Conservation (phyloP, 2,113 vertebrate genomes). For the Xyliphius kryptos region DNA sequence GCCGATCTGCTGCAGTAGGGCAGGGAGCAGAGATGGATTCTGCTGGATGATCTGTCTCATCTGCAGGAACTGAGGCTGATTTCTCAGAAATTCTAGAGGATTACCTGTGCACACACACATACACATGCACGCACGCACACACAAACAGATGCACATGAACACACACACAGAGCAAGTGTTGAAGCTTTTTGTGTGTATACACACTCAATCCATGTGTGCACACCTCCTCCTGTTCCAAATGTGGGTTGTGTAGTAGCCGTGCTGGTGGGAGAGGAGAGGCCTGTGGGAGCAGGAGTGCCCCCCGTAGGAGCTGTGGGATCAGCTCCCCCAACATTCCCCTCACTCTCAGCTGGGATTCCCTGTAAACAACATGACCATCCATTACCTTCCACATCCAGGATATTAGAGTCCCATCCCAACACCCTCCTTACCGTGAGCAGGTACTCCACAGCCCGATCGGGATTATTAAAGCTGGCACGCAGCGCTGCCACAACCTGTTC, state of each 20-base stretch:
- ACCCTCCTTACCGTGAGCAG: slow-evolving; percentile 79
- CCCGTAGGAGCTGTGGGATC: slow-evolving; percentile 58
- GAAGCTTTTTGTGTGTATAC: neutral
- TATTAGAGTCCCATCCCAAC: neutral
- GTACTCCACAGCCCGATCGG: slow-evolving; percentile 93
- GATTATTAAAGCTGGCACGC: slow-evolving; percentile 95
- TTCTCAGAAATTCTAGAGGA: slow-evolving; percentile 88
- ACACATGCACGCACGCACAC: neutral
- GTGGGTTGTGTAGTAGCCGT: slow-evolving; percentile 66
- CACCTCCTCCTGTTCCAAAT: slow-evolving; percentile 49
- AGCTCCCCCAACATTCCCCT: slow-evolving; percentile 59
- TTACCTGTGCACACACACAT: slow-evolving; percentile 64
- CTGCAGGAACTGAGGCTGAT: slow-evolving; percentile 91
- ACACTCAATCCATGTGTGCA: neutral
- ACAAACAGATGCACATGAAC: neutral
- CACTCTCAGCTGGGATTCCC: slow-evolving; percentile 83
- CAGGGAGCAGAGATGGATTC: slow-evolving; percentile 86
- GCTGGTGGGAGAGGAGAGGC: slow-evolving; percentile 44
- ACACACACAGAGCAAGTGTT: neutral
- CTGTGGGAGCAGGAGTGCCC: slow-evolving; percentile 39
- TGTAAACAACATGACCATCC: slow-evolving; percentile 42
- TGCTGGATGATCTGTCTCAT: slow-evolving; percentile 98
- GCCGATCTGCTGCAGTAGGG: slow-evolving; percentile 90
- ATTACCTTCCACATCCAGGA: neutral
- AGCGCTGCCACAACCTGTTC: slow-evolving; percentile 87